Percentiles rank a stretch among this genome's conserved stretches.
Conservation (phyloP, 2,797 vertebrate species). For the Peromyscus eremicus region DNA sequence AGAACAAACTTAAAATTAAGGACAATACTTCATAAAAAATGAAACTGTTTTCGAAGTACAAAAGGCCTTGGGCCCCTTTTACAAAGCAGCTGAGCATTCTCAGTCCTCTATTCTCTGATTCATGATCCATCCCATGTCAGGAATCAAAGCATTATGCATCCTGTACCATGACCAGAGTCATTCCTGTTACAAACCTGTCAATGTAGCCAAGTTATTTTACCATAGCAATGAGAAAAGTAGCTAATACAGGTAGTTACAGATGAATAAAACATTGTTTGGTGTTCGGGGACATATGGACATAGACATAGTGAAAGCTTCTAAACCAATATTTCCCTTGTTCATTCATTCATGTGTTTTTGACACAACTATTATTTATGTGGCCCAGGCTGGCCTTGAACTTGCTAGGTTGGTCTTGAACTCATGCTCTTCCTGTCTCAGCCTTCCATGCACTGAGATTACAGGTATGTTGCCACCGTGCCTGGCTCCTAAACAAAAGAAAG, state of each 20-base stretch:
- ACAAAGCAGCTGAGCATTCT: neutral
- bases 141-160: neutral
- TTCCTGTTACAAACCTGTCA: neutral
- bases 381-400: neutral
- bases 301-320: neutral
- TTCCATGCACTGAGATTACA: neutral
- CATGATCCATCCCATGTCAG: neutral
- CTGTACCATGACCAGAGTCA: neutral
- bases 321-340: neutral
- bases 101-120: neutral
- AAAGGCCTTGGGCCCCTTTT: neutral
- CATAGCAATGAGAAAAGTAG: neutral
- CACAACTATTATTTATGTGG: neutral
- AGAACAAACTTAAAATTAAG: neutral
- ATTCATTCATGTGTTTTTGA: neutral
- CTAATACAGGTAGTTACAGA: neutral
- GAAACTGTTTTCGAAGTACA: neutral
- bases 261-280: neutral
- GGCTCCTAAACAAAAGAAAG: neutral
- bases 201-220: neutral
- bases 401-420: neutral
- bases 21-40: neutral
- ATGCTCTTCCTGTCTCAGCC: neutral
- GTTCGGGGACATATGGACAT: neutral
- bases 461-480: neutral